A percentile compares a stretch with the other conserved stretches of the same genome.
Conservation (phyloP, 2,113 vertebrate genomes). For the Microtus oregoni region DNA sequence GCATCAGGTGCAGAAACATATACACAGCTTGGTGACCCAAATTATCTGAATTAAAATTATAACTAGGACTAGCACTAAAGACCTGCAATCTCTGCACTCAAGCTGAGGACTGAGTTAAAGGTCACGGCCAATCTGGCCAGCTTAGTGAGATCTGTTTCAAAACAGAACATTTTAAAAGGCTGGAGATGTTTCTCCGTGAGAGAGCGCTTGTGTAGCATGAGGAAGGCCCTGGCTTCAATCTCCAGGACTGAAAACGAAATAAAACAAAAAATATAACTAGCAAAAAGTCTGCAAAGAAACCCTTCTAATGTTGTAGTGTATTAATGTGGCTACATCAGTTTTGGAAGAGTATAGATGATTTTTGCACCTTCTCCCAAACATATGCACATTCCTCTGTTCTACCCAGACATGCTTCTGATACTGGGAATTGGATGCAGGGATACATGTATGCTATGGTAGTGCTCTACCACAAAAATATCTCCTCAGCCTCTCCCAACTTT, state of each 20-base stretch:
- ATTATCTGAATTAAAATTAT: background rate
- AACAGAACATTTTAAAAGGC: background rate
- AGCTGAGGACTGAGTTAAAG: background rate
- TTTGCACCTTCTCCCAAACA: background rate
- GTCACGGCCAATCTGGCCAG: background rate
- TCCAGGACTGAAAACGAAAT: background rate
- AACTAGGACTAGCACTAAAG: background rate
- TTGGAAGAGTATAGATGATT: background rate
- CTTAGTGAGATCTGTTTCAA: background rate
- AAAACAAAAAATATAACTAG: background rate
- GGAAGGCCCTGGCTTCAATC: background rate
- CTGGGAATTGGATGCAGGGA: background rate
- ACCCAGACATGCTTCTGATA: too few species aligned
- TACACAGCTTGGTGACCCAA: background rate
- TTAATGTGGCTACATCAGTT: background rate
- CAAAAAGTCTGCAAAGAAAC: background rate
- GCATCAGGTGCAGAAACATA: background rate
- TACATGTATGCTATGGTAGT: background rate
- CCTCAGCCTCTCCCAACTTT: background rate
- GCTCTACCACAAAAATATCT: background rate
- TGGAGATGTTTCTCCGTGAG: background rate
- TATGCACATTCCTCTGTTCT: background rate
- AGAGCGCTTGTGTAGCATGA: background rate
- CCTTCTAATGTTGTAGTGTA: background rate
- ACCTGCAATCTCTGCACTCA: background rate